Base-by-base conservation (phyloP, 2,113 vertebrate genomes). In the Salvator merianae region DNA sequence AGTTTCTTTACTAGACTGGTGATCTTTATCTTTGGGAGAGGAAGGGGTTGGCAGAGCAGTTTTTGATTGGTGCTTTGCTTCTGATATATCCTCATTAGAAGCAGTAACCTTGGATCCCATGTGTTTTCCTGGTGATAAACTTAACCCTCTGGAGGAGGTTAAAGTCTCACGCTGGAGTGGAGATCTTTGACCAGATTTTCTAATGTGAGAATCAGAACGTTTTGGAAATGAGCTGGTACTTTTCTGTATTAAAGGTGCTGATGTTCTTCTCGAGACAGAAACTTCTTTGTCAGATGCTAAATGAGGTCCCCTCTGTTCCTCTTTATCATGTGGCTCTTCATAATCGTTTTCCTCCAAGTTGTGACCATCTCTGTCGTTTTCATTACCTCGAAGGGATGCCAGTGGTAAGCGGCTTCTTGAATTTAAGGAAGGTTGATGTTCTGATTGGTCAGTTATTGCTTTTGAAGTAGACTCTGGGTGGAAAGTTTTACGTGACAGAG, bases 171-270 rank as follows among this genome's bases (percentile, higher is more conserved):
- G 79, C 1, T 72, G 86, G 77, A 69, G 79, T 71, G 83, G 76
- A 38, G 38, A 62, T 18, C 70, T 74, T 66, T 79, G 62, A 1
- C 79, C 84, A 0, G n/a, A 6, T 47, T 68, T 85, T n/a, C 87
- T 83, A 2, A 74, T n/a, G 14, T 79, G 91, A 81, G 94, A 65
- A 81, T 72, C 71, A 63, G 43, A 70, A 38, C 89, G 94, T 62
- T 94, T 94, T 87, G 88, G 80, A 16, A 84, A 84, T 79, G 92
- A 86, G 32, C 59, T 30, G 79, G 88, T 92, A 66, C 83, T 93
- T 90, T 87, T 90, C 83, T 87, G 82, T 92, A 92, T 93, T 69
- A 88, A 89, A 88, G 93, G 88, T 69, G 88, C 18, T 86, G 88
- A 65, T 82, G 90, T 85, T 77, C 87, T 77, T 34, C 87, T 92